Conservation (phyloP, 2,888 invertebrate genomes). For the Heteromyza rotundicornis region DNA sequence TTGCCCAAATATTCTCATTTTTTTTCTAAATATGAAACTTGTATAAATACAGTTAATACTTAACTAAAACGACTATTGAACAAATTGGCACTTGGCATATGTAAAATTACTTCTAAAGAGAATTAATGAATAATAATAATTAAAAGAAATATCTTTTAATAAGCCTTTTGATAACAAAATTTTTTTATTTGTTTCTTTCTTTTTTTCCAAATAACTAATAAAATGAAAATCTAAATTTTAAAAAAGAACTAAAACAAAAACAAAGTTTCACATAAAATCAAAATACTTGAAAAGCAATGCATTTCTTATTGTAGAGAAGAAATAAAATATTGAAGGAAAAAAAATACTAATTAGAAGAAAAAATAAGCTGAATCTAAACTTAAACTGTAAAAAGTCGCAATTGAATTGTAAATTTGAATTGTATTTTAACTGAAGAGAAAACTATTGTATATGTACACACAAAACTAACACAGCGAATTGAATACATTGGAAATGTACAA, state of each 20-base stretch:
- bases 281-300: conserved; percentile 5
- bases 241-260: background rate
- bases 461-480: no score
- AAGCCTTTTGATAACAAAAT: background rate
- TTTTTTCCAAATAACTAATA: background rate
- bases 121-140: no score
- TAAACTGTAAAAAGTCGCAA: no score
- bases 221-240: background rate
- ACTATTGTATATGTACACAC: no score
- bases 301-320: background rate
- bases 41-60: background rate
- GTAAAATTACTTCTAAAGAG: no score
- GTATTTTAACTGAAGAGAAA: background rate
- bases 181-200: conserved; percentile 7
- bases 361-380: background rate
- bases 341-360: background rate
- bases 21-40: background rate
- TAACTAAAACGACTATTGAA: no score
- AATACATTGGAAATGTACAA: background rate
- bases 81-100: no score
- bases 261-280: no score
- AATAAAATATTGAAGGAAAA: background rate
- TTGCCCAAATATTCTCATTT: background rate
- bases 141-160: background rate
- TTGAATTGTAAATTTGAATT: background rate